A percentile compares a stretch with the other conserved stretches of the same genome.
Evolutionary conservation across 2,888 invertebrate genomes (phyloP).

Genomic region (Scrobipalpa atriplicella): DNA sequence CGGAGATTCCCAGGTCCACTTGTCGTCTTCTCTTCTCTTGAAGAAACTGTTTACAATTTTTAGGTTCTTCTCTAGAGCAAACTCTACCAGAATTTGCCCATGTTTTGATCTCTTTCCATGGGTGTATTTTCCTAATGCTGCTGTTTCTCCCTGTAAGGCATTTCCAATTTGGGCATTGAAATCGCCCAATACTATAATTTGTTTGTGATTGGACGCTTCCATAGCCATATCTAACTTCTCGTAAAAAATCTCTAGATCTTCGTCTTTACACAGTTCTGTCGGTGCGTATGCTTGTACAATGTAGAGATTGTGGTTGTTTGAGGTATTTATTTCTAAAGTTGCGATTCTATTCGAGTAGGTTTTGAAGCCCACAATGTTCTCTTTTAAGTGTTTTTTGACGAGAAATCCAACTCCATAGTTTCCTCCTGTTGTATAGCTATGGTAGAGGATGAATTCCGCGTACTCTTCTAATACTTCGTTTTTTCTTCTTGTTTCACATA

Average conservation of each 20-base stretch:
- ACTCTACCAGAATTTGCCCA: conserved; percentile 2
- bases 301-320: background rate
- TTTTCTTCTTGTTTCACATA: conserved; percentile 1
- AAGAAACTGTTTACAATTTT: background rate
- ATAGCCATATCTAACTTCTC: background rate
- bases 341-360: background rate
- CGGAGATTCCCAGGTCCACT: background rate
- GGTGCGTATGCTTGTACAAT: background rate
- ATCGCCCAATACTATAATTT: background rate
- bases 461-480: background rate
- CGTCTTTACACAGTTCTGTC: background rate
- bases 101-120: background rate
- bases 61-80: background rate
- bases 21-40: background rate
- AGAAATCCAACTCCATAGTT: background rate
- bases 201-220: background rate
- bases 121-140: background rate
- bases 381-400: background rate
- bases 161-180: background rate
- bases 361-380: background rate
- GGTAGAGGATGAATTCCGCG: background rate
- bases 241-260: background rate
- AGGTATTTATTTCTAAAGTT: background rate
- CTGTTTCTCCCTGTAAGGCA: background rate
- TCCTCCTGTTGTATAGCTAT: background rate